phyloP scores from a whole-genome alignment of 1,140 invertebrate species.

The Drosophila malerkotliana region DNA sequence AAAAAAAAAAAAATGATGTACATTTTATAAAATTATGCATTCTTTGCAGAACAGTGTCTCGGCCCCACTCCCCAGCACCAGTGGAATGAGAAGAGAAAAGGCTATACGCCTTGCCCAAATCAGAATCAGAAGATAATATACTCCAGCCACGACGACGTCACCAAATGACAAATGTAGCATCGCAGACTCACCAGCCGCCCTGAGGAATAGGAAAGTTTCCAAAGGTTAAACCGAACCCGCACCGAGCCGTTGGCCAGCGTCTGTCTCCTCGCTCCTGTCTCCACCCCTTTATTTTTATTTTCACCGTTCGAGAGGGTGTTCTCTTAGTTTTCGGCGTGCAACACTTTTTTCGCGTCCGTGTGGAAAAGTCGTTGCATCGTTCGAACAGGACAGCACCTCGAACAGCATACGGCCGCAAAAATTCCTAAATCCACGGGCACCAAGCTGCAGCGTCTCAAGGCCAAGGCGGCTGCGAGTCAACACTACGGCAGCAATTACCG shows the following conservation, averaged over 20 bases:
- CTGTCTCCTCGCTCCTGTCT: constrained; percentile 14
- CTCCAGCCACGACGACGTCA: constrained; percentile 12
- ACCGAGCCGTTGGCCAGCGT: background rate
- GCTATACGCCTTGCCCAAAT: constrained; percentile 2
- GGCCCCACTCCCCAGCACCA: constrained; percentile 9
- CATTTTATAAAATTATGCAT: constrained; percentile 39
- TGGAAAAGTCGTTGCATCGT: constrained; percentile 62
- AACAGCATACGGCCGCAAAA: constrained; percentile 70
- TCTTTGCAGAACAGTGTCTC: constrained; percentile 44
- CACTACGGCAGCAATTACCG: constrained; percentile 68
- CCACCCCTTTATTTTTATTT: constrained; percentile 16
- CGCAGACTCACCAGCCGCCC: constrained; percentile 47
- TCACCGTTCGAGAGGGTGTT: constrained; percentile 64
- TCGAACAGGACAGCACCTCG: constrained; percentile 56
- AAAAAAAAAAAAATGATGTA: background rate
- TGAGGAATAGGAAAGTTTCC: constrained; percentile 39
- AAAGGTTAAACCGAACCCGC: constrained; percentile 27
- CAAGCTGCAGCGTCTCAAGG: constrained; percentile 81
- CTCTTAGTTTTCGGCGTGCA: constrained; percentile 59
- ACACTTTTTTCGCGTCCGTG: constrained; percentile 49
- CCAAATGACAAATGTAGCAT: constrained; percentile 66
- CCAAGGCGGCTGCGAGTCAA: constrained; percentile 80
- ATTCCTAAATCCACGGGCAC: constrained; percentile 80
- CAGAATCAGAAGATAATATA: constrained; percentile 9
- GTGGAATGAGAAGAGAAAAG: constrained; percentile 16